These are phyloP conservation scores for Tholera decimalis DNA, from an alignment of 2,888 invertebrate genomes.

Conservation along the genomic window DNA sequence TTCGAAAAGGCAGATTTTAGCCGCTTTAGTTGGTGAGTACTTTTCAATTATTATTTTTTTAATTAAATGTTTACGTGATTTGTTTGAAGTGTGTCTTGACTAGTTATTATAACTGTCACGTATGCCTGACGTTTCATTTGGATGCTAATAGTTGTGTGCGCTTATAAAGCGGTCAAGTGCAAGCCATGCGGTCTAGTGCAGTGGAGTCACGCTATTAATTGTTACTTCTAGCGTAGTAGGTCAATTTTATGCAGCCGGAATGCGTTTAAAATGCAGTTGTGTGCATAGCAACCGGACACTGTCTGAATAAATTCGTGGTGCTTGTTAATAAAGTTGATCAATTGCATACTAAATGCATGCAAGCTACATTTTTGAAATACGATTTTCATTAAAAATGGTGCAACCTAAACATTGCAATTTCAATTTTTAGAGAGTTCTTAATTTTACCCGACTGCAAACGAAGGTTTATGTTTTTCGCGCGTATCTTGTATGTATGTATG, in stretches of 20 bases:
- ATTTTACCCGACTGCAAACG: too few relatives aligned
- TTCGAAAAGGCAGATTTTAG: slow-evolving; percentile 76
- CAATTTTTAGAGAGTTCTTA: too few relatives aligned
- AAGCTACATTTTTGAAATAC: neutral
- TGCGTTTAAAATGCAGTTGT: slow-evolving; percentile 5
- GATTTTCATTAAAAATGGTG: neutral
- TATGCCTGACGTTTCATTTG: slow-evolving; percentile 9
- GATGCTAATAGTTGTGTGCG: slow-evolving; percentile 22
- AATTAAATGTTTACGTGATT: neutral
- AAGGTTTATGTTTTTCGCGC: too few relatives aligned
- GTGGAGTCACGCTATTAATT: neutral
- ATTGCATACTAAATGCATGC: neutral
- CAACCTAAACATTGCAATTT: too few relatives aligned
- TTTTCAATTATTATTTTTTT: slow-evolving; percentile 31
- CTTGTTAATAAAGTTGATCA: too few relatives aligned
- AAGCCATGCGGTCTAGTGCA: neutral
- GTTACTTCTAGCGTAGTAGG: slow-evolving; percentile 12
- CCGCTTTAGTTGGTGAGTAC: slow-evolving; percentile 80
- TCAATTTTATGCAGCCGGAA: slow-evolving; percentile 8
- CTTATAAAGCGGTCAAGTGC: slow-evolving; percentile 36
- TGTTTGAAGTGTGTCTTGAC: neutral
- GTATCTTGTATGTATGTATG: too few relatives aligned
- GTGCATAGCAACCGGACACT: neutral
- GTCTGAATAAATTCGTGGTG: neutral
- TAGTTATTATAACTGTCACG: slow-evolving; percentile 50